Evolutionary conservation across 2,113 vertebrate genomes (phyloP), one percentile per base, ranked within the genome.

Genomic region (Colossoma macropomum): DNA sequence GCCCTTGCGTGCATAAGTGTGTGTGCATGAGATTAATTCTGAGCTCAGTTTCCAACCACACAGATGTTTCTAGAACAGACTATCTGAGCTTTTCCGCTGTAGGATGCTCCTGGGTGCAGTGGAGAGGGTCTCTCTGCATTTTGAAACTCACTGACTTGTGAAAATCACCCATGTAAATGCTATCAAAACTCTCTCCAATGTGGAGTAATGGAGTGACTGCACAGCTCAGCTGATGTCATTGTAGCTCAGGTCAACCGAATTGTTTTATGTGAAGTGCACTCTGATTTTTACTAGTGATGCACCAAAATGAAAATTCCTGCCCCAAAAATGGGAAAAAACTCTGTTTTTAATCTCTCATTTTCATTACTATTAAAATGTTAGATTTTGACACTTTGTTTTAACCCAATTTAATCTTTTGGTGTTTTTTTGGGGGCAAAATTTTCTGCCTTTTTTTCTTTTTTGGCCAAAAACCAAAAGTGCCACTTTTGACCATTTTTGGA

Each of bases 91-190:
- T 25, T 54, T 66, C 30, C 10, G 19, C 27, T 81, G 73, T 68
- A 16, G n/a, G 56, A 52, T 62, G 34, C 52, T 63, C 30, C 32
- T 79, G 25, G 23, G 52, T 11, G 41, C 4, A 11, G 63, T 59
- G 38, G 28, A 19, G 48, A 56, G 52, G 56, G 65, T n/a, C 45
- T 85, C 56, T 52, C 16, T 65, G 63, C n/a, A n/a, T n/a, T n/a
- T 73, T 50, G 75, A 79, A 54, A 80, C 5, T 52, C 82, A 68
- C 19, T 34, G 41, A 71, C 52, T 73, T 62, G 70, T 79, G 38
- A 81, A 77, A 28, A 79, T 69, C 80, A 30, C 69, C 50, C 75
- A 82, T 45, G 10, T 38, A 71, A 79, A 19, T 38, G 17, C 65
- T 70, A 52, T 54, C 10, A 66, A 71, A 59, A 16, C 48, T 56